phyloP scores from a whole-genome alignment of 1,140 invertebrate genomes.

The Listronotus oregonensis region DNA sequence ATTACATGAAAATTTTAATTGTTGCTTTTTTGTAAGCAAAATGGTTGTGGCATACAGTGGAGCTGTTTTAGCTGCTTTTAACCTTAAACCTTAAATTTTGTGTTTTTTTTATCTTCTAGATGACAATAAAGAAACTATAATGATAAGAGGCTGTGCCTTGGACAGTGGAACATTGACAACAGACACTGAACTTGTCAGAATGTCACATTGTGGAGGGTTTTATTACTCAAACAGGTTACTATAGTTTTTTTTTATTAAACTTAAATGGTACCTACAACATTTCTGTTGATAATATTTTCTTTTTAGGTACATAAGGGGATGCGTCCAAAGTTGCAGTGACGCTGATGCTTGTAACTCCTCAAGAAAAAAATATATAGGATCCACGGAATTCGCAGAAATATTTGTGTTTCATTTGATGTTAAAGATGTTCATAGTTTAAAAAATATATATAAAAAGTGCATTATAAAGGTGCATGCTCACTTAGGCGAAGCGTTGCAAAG shows the following conservation, averaged over 20 bases:
- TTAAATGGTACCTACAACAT: neutral
- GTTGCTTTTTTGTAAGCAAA: too few relatives aligned
- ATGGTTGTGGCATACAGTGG: too few relatives aligned
- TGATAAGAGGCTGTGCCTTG: conserved; percentile 85
- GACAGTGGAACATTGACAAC: conserved; percentile 91
- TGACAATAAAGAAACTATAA: conserved; percentile 77
- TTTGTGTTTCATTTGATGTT: conserved; percentile 6
- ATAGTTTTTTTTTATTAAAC: conserved; percentile 2
- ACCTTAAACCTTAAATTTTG: too few relatives aligned
- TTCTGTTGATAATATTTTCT: conserved; percentile 22
- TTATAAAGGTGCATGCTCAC: too few relatives aligned
- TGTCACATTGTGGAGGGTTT: conserved; percentile 92
- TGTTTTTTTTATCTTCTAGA: conserved; percentile 59
- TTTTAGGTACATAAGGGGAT: conserved; percentile 82
- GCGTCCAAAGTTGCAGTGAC: conserved; percentile 86
- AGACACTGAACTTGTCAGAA: conserved; percentile 89
- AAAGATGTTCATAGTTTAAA: neutral
- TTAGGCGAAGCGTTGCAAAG: too few relatives aligned
- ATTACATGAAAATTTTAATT: too few relatives aligned
- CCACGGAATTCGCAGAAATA: conserved; percentile 3
- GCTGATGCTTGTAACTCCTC: conserved; percentile 78
- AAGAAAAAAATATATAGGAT: neutral
- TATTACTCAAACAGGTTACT: conserved; percentile 82
- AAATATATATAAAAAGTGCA: neutral
- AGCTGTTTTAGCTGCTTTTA: too few relatives aligned